These are phyloP conservation scores for Phalanger gymnotis DNA, from an alignment of 2,797 vertebrate species.

Conservation along the genomic window DNA sequence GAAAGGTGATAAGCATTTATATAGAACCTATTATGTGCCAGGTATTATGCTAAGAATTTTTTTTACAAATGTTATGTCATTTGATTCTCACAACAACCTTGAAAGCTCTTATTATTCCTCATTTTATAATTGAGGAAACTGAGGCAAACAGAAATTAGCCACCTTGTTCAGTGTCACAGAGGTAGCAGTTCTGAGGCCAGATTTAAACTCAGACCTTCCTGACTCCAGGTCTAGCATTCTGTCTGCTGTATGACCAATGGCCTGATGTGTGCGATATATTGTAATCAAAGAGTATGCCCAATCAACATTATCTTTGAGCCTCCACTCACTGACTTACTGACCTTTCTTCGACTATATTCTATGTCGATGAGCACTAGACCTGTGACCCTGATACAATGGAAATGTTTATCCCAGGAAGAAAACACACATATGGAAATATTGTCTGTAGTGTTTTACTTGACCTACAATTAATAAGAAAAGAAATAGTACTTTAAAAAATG, in stretches of 20 bases:
- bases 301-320: neutral
- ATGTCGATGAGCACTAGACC: neutral
- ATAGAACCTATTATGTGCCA: neutral
- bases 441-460: neutral
- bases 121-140: neutral
- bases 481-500: neutral
- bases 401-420: neutral
- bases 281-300: neutral
- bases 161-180: neutral
- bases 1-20: neutral
- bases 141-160: neutral
- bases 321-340: neutral
- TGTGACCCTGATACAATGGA: neutral
- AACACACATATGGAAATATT: neutral
- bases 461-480: neutral
- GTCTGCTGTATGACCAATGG: neutral
- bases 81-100: neutral
- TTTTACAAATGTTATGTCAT: neutral
- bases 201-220: neutral
- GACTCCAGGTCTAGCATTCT: neutral
- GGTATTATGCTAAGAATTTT: neutral
- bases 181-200: neutral
- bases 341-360: neutral
- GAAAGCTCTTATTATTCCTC: neutral
- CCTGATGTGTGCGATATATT: neutral